phyloP scores from a whole-genome alignment of 2,888 invertebrate genomes.

The Campoletis raptor region DNA sequence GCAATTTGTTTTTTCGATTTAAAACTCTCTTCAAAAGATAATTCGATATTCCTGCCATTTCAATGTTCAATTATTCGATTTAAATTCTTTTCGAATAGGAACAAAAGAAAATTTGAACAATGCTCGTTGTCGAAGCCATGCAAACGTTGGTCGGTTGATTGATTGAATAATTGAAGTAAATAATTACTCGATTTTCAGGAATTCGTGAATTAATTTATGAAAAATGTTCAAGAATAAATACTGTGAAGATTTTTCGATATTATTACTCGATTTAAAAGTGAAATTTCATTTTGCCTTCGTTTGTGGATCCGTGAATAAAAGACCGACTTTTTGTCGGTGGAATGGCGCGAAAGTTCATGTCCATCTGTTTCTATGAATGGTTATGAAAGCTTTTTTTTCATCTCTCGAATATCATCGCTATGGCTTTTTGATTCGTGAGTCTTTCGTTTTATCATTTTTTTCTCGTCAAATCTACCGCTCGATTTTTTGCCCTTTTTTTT shows the following conservation, averaged over 20 bases:
- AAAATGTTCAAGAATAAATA: no score
- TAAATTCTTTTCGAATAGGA: neutral
- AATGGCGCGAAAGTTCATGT: neutral
- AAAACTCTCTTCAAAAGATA: neutral
- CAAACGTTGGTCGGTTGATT: neutral
- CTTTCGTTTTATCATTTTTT: conserved; percentile 3
- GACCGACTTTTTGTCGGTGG: neutral
- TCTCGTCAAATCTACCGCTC: neutral
- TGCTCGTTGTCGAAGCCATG: neutral
- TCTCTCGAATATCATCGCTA: neutral
- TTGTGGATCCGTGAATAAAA: neutral
- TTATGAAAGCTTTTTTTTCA: conserved; percentile 1
- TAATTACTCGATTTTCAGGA: neutral
- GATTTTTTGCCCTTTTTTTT: conserved; percentile 5
- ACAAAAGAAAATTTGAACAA: neutral
- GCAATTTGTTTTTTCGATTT: neutral
- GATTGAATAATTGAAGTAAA: neutral
- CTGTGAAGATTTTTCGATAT: neutral
- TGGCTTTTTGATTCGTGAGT: conserved; percentile 15
- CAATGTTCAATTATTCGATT: neutral
- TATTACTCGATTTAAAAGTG: neutral
- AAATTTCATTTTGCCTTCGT: neutral
- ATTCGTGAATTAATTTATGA: neutral
- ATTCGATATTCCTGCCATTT: neutral
- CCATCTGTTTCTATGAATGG: neutral